Base-by-base conservation (phyloP, 2,888 invertebrate genomes). In the Colletes collaris region DNA sequence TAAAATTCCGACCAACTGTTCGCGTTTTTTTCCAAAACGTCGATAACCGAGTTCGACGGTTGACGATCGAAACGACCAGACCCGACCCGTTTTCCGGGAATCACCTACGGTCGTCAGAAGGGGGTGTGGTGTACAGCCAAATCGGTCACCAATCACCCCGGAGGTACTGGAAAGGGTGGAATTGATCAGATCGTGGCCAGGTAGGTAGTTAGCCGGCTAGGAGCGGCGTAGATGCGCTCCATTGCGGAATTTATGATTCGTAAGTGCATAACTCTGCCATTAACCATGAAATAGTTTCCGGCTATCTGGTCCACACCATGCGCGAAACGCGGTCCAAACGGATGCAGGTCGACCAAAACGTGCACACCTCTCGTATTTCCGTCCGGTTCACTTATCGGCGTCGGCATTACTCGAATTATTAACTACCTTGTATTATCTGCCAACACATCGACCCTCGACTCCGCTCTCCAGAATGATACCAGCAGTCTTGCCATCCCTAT, bases 271-370 rank as follows among this genome's bases (percentile, higher is more conserved):
- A 87, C 89, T 89, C 86, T 80, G 83, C 87, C 87, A 89, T 89
- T 89, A 89, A 79, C 87, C 83, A 81, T 88, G 88, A 90, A 90
- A 90, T 89, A 90, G 88, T 89, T 89, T 88, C 87, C 88, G 82
- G 83, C 85, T 86, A 87, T 88, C 88, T 86, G 74, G 76, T 52
- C 75, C 27, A 64, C 63, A 79, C 81, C 80, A 71, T 78, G 85
- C 80, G 80, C 85, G 80, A 83, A 82, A 71, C 79, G 72, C 66
- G 76, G 66, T 35, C 60, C 70, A 44, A 83, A 58, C 71, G 70
- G 74, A 77, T 71, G 63, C 69, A 58, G 13, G 16, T 56, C 56
- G 78, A 79, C 53, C 70, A 62, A 56, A 56, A 19, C 55, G 65
- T 62, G 74, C 63, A 68, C 74, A 73, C 70, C 79, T 76, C 84